These are phyloP conservation scores for Malachius bipustulatus DNA, from an alignment of 2,888 invertebrate species.

Conservation along the genomic window DNA sequence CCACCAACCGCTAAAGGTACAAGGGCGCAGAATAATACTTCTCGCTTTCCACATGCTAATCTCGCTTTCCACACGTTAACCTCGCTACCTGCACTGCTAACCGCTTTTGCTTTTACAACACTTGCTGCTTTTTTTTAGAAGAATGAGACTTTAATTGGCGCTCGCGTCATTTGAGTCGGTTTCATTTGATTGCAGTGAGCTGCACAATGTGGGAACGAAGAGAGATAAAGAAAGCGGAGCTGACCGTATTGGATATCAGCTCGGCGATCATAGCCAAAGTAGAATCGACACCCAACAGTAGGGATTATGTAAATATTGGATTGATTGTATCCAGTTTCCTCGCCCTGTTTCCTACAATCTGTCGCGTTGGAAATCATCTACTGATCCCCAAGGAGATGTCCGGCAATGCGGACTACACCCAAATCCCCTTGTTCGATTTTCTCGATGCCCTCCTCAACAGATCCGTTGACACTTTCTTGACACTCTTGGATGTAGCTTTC, in stretches of 20 bases:
- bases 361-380: slow-evolving; percentile 38
- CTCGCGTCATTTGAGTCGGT: too few species aligned
- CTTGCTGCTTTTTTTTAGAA: slow-evolving; percentile 6
- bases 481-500: slow-evolving; percentile 35
- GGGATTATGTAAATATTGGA: slow-evolving; percentile 67
- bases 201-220: slow-evolving; percentile 91
- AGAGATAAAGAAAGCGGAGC: slow-evolving; percentile 83
- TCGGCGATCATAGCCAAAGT: slow-evolving; percentile 88
- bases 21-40: too few species aligned
- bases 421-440: slow-evolving; percentile 24
- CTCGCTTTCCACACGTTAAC: background rate
- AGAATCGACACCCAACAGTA: slow-evolving; percentile 66
- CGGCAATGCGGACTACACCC: slow-evolving; percentile 24
- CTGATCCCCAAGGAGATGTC: slow-evolving; percentile 27
- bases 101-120: too few species aligned
- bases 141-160: too few species aligned
- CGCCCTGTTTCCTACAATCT: slow-evolving; percentile 51
- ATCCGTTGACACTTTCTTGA: slow-evolving; percentile 22
- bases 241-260: slow-evolving; percentile 89
- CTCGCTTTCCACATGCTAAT: too few species aligned
- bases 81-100: background rate
- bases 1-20: slow-evolving; percentile 37
- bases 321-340: slow-evolving; percentile 47
- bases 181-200: slow-evolving; percentile 70
- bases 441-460: slow-evolving; percentile 27